Conservation (phyloP, 2,888 invertebrate genomes). For the Caenorhabditis japonica region DNA sequence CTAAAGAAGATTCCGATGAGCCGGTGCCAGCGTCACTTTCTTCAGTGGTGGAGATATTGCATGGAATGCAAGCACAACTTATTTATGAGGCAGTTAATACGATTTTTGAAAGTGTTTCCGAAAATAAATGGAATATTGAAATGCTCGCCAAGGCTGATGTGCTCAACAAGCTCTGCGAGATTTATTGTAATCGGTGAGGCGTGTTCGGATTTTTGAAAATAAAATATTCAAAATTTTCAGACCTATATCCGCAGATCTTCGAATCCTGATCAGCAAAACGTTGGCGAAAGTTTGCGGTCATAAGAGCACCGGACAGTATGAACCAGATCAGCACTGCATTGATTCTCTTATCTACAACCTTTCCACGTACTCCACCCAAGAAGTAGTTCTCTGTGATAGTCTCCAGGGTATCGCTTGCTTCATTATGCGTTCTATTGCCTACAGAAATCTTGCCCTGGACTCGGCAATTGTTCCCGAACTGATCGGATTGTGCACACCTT, state of each 20-base stretch:
- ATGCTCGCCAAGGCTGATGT: constrained; percentile 11
- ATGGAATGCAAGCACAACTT: constrained; percentile 1
- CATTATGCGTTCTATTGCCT: constrained; percentile 23
- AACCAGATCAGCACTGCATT: constrained; percentile 7
- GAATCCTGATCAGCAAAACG: constrained; percentile 4
- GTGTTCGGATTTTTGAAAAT: neutral
- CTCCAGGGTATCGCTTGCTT: constrained; percentile 36
- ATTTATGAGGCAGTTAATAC: neutral
- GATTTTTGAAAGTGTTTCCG: constrained; percentile 1
- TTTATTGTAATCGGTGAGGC: constrained; percentile 42
- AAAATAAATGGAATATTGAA: constrained; percentile 8
- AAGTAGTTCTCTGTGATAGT: constrained; percentile 21
- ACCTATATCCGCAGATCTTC: neutral
- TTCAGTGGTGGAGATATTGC: constrained; percentile 10
- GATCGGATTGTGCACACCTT: neutral
- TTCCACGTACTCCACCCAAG: neutral
- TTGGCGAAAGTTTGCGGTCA: constrained; percentile 1
- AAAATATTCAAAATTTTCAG: neutral
- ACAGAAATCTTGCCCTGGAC: constrained; percentile 46
- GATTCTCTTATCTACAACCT: constrained; percentile 6
- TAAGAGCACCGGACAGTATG: too few species aligned
- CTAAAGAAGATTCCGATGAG: constrained; percentile 2
- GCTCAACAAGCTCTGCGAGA: constrained; percentile 24
- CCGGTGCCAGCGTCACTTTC: constrained; percentile 7
- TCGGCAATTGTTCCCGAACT: constrained; percentile 36